A percentile compares a stretch with the other conserved stretches of the same genome.
phyloP scores from a whole-genome alignment of 2,113 vertebrate species.

The Lethenteron camtschaticum region DNA sequence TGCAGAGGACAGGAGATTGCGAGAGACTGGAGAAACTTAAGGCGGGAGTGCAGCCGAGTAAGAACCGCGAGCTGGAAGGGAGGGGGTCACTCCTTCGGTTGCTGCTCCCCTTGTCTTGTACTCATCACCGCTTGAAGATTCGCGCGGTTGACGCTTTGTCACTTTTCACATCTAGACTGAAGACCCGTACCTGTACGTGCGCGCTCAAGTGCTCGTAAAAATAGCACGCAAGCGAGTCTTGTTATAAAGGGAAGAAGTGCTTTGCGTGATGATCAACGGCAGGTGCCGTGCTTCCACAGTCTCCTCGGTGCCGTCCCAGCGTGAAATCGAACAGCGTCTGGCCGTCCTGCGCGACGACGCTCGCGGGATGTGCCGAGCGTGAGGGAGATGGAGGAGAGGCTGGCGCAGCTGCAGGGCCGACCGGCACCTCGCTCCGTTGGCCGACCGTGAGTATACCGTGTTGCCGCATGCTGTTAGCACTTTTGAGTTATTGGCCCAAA shows the following conservation, averaged over 20 bases:
- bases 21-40: slow-evolving; percentile 63
- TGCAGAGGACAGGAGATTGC: slow-evolving; percentile 51
- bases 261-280: not conserved
- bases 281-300: slow-evolving; percentile 11
- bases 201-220: not conserved
- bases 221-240: not conserved
- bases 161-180: not conserved
- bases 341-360: slow-evolving; percentile 39
- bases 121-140: not conserved
- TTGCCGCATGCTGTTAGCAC: not conserved
- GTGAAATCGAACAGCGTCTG: slow-evolving; percentile 61
- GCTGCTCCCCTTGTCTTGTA: not conserved
- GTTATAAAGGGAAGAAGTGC: not conserved
- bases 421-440: slow-evolving; percentile 26
- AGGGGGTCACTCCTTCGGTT: not conserved
- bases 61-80: slow-evolving; percentile 13
- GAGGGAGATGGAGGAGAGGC: slow-evolving; percentile 49
- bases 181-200: not conserved
- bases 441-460: slow-evolving; percentile 26
- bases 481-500: not conserved
- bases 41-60: slow-evolving; percentile 53
- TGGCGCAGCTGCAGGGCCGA: slow-evolving; percentile 45
- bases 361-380: slow-evolving; percentile 31
- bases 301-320: slow-evolving; percentile 51
- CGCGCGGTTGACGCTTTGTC: not conserved